Percentiles rank a stretch among this genome's conserved stretches.
Evolutionary conservation across 1,140 invertebrate species (phyloP).

Genomic region (Dolichoris vasculosae): DNA sequence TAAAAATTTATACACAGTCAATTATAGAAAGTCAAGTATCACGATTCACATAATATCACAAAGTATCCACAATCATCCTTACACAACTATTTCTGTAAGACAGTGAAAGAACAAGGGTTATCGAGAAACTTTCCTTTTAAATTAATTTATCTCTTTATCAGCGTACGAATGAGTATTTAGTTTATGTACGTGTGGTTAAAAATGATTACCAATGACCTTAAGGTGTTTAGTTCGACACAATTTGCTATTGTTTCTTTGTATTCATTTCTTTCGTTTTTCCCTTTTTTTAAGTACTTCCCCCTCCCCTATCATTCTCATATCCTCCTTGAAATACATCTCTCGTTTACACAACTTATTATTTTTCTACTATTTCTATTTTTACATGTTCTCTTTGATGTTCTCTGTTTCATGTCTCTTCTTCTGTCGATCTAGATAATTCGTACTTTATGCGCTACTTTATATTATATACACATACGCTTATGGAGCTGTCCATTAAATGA

Average conservation of each 20-base stretch:
- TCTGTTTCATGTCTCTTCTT: background rate
- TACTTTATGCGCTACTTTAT: constrained; percentile 4
- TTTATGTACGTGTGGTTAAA: background rate
- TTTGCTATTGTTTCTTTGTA: background rate
- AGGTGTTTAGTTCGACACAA: background rate
- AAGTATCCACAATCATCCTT: background rate
- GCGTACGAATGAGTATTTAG: background rate
- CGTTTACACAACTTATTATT: constrained; percentile 5
- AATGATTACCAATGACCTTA: background rate
- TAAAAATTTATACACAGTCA: background rate
- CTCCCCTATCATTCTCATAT: background rate
- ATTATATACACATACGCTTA: constrained; percentile 37
- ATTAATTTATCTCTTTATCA: background rate
- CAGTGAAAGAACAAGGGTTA: constrained; percentile 11
- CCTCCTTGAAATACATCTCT: background rate
- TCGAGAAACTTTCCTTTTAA: background rate
- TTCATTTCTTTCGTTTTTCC: background rate
- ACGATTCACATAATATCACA: background rate
- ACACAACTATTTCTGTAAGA: constrained; percentile 6
- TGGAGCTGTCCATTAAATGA: constrained; percentile 52
- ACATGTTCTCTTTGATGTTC: constrained; percentile 1
- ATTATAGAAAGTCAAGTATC: background rate
- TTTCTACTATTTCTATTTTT: constrained; percentile 39
- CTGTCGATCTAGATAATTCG: background rate
- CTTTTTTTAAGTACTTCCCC: background rate